phyloP scores from a whole-genome alignment of 2,797 vertebrate species.

The Sebastes flavidus region DNA sequence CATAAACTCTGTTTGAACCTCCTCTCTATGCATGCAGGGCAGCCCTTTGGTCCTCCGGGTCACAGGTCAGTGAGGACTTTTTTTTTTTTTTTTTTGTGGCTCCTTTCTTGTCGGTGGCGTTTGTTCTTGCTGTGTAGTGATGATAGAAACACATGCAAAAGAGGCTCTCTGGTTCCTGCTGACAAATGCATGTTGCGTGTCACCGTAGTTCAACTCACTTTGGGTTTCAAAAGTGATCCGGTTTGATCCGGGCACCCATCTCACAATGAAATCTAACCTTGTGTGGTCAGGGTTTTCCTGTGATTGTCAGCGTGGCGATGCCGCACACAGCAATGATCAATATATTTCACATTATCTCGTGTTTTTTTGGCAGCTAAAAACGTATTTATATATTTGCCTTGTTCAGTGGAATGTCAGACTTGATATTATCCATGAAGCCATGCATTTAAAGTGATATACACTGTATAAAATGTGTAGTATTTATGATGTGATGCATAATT shows the following conservation, averaged over 20 bases:
- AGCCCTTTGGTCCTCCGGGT: conserved; percentile 46
- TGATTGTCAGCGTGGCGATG: conserved; percentile 11
- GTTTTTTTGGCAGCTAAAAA: conserved; percentile 72
- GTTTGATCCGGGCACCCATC: conserved; percentile 19
- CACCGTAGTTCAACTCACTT: conserved; percentile 58
- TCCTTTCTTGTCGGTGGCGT: conserved; percentile 51
- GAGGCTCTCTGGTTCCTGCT: conserved; percentile 69
- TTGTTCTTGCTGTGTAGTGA: conserved; percentile 51
- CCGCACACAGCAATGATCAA: conserved; percentile 23
- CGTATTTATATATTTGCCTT: conserved; percentile 68
- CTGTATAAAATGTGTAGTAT: conserved; percentile 64
- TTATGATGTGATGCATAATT: conserved; percentile 69
- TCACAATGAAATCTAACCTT: conserved; percentile 29
- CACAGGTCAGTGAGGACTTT: conserved; percentile 66
- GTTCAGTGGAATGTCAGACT: conserved; percentile 62
- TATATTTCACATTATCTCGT: conserved; percentile 46
- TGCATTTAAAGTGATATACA: conserved; percentile 63
- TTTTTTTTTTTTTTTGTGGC: conserved; percentile 13
- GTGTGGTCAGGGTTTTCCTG: conserved; percentile 37
- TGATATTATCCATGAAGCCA: conserved; percentile 60
- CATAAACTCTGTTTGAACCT: conserved; percentile 83
- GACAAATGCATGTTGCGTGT: conserved; percentile 69
- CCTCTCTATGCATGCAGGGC: conserved; percentile 65
- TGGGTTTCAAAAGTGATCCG: conserved; percentile 45
- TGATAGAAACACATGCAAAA: conserved; percentile 50